Evolutionary conservation across 2,888 invertebrate species (phyloP).

Genomic region (Calliopum simillimum): DNA sequence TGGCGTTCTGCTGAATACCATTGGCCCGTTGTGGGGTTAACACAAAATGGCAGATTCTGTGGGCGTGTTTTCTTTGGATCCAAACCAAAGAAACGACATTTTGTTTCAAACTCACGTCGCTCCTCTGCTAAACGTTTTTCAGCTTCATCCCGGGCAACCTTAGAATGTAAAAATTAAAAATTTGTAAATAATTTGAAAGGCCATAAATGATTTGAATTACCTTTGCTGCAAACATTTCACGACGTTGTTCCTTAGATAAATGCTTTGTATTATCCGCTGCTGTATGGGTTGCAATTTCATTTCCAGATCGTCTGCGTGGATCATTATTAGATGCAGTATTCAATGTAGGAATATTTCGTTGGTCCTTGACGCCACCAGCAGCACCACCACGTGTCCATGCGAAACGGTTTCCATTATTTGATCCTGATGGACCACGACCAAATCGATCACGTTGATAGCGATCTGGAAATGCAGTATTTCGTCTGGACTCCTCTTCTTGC

Average conservation of each 20-base stretch:
- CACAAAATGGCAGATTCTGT: constrained; percentile 62
- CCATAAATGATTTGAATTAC: constrained; percentile 44
- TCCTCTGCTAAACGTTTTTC: constrained; percentile 63
- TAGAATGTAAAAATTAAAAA: constrained; percentile 7
- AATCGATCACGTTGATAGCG: constrained; percentile 50
- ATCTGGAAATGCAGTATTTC: constrained; percentile 35
- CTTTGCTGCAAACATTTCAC: constrained; percentile 65
- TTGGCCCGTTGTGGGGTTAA: constrained; percentile 64
- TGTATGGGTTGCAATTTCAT: not conserved
- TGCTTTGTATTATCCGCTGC: constrained; percentile 45
- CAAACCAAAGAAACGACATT: constrained; percentile 64
- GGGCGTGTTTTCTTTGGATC: constrained; percentile 60
- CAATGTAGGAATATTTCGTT: constrained; percentile 40
- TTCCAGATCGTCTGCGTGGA: constrained; percentile 35
- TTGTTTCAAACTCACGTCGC: constrained; percentile 62
- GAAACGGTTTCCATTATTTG: constrained; percentile 9
- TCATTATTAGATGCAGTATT: constrained; percentile 26
- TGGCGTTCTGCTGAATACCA: constrained; percentile 62
- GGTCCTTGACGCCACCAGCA: constrained; percentile 36
- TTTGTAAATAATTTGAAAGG: not conserved
- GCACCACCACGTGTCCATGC: constrained; percentile 18
- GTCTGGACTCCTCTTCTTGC: constrained; percentile 36
- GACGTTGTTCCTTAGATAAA: constrained; percentile 62
- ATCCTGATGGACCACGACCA: constrained; percentile 40
- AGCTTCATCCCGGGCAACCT: constrained; percentile 65